Base-by-base conservation (phyloP, 2,888 invertebrate genomes). In the Apodemia zela region DNA sequence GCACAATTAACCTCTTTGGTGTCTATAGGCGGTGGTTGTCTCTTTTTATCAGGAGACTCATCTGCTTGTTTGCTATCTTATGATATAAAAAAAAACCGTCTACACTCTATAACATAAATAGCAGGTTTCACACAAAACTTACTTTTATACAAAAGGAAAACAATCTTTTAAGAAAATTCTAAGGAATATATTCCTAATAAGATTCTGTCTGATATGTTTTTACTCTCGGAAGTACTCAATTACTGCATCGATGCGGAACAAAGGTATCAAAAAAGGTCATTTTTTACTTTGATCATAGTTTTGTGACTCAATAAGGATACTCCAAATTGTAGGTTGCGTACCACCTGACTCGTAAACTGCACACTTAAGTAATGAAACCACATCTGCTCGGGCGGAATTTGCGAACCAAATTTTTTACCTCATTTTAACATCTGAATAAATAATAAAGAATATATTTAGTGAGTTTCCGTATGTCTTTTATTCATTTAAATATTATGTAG, bases 301-400 rank as follows among this genome's bases (percentile, higher is more conserved):
- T 63, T 63, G 63, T 65, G 67, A 66, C 65, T 63, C n/a, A 47
- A 58, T 47, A 38, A 61, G 17, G 33, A 59, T 45, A 59, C 47
- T 59, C 64, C 61, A 71, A 73, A 71, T 74, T 72, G 67, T 69
- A 59, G 71, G 67, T 67, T 68, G 67, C 67, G 66, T 62, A 69
- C 67, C 76, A 76, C 71, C 74, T 75, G 73, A 75, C 73, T 70
- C 66, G 62, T 67, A 67, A 72, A 66, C 65, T 69, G 68, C 67
- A 67, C 73, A 76, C 70, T 71, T 69, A 70, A 71, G 66, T 67
- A 70, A 69, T 62, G 65, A 71, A 67, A 68, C 63, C 64, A 73
- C 79, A 76, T 73, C 74, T 79, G 77, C 73, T 70, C 58, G 25
- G 29, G 29, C 21, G 60, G 65, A 60, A 62, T 72, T 72, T 70